Evolutionary conservation across 2,797 vertebrate species (phyloP).

Genomic region (Tarsius wallacei): DNA sequence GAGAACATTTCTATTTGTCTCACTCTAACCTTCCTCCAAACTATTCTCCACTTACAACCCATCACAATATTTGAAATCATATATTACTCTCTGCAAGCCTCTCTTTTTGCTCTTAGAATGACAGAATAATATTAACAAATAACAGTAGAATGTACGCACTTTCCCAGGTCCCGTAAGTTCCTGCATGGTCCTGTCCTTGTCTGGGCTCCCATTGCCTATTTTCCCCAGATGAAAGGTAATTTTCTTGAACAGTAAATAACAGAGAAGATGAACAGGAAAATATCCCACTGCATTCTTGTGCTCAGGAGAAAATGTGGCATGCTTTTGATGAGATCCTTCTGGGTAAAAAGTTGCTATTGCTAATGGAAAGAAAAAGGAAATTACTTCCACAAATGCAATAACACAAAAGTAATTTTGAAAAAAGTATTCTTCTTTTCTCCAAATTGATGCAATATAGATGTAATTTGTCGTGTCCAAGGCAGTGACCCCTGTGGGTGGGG

Average conservation of each 20-base stretch:
- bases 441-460: background rate
- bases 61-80: background rate
- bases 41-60: background rate
- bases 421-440: background rate
- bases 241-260: background rate
- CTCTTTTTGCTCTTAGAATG: background rate
- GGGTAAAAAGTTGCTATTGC: background rate
- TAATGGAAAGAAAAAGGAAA: background rate
- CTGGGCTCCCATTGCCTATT: background rate
- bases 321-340: background rate
- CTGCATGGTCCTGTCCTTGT: background rate
- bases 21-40: background rate
- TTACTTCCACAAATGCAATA: fast-evolving
- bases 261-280: background rate
- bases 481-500: background rate
- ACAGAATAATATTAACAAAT: background rate
- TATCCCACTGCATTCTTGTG: fast-evolving
- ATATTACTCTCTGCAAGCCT: background rate
- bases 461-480: background rate
- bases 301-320: background rate
- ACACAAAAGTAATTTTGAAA: background rate
- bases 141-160: background rate
- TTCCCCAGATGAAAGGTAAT: background rate
- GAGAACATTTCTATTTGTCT: background rate
- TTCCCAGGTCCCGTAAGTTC: background rate